phyloP scores from a whole-genome alignment of 2,888 invertebrate genomes.

The Drosophila subsilvestris region DNA sequence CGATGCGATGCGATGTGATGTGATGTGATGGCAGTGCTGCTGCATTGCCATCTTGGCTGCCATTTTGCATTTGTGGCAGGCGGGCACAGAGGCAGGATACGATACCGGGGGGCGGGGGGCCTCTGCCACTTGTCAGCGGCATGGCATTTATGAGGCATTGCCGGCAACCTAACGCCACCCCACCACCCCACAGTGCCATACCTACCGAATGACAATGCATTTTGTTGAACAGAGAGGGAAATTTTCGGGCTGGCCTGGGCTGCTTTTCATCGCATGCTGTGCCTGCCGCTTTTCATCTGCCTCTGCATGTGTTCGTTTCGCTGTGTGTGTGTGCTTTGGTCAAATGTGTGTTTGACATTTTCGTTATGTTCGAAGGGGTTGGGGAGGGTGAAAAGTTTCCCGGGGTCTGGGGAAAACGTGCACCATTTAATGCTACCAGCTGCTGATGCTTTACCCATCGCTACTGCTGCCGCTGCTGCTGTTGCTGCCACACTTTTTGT shows the following conservation, averaged over 20 bases:
- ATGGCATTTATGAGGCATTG: constrained; percentile 29
- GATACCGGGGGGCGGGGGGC: constrained; percentile 4
- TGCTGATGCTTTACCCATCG: constrained; percentile 30
- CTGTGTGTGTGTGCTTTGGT: constrained; percentile 44
- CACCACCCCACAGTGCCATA: background rate
- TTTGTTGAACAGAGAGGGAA: background rate
- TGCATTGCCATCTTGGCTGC: constrained; percentile 34
- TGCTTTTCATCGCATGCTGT: constrained; percentile 60
- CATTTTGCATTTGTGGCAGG: constrained; percentile 17
- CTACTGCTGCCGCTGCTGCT: constrained; percentile 31
- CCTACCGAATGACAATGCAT: constrained; percentile 17
- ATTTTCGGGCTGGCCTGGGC: constrained; percentile 17
- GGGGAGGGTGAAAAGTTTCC: background rate
- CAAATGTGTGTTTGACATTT: constrained; percentile 78
- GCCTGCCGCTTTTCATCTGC: constrained; percentile 34
- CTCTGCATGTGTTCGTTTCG: background rate
- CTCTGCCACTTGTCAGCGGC: constrained; percentile 20
- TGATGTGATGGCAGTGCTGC: background rate
- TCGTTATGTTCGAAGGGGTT: constrained; percentile 62
- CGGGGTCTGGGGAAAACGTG: constrained; percentile 46
- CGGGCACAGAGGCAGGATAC: background rate
- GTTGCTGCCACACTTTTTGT: constrained; percentile 7
- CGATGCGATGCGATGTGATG: constrained; percentile 2
- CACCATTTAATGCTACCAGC: constrained; percentile 62
- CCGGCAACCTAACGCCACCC: background rate